Evolutionary conservation across 2,113 vertebrate species (phyloP).

Genomic region (Anser cygnoides): DNA sequence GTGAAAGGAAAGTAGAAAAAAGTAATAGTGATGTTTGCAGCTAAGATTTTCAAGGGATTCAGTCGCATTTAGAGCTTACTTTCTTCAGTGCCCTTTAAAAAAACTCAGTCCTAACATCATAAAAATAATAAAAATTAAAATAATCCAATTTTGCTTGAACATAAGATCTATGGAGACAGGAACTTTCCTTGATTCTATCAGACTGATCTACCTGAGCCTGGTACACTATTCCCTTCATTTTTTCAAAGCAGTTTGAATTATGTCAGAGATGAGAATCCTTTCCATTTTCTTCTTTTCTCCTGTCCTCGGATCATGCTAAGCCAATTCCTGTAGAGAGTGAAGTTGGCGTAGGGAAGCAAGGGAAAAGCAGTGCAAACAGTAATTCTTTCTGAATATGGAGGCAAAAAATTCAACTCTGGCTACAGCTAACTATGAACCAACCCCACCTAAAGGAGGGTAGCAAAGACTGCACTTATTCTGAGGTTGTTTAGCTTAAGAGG

Average conservation of each 20-base stretch:
- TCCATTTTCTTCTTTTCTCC: not conserved
- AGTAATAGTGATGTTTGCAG: not conserved
- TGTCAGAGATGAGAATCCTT: not conserved
- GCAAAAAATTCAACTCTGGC: not conserved
- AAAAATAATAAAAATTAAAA: not conserved
- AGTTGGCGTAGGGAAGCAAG: not conserved
- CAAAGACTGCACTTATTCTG: not conserved
- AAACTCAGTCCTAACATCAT: not conserved
- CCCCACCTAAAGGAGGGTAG: not conserved
- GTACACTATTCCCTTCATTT: not conserved
- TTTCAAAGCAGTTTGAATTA: not conserved
- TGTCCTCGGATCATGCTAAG: not conserved
- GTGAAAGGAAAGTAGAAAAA: not conserved
- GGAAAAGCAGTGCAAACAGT: not conserved
- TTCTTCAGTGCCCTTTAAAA: not conserved
- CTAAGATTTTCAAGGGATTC: not conserved
- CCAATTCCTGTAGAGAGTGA: not conserved
- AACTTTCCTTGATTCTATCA: not conserved
- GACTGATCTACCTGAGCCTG: not conserved
- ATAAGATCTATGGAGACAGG: not conserved
- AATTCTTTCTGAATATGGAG: not conserved
- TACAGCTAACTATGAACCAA: not conserved
- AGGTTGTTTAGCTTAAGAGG: not conserved
- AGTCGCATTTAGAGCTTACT: not conserved
- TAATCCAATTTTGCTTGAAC: not conserved